A percentile compares a stretch with the other conserved stretches of the same genome.
These are phyloP conservation scores for Malurus splendens DNA, from an alignment of 2,797 vertebrate genomes.

Conservation along the genomic window DNA sequence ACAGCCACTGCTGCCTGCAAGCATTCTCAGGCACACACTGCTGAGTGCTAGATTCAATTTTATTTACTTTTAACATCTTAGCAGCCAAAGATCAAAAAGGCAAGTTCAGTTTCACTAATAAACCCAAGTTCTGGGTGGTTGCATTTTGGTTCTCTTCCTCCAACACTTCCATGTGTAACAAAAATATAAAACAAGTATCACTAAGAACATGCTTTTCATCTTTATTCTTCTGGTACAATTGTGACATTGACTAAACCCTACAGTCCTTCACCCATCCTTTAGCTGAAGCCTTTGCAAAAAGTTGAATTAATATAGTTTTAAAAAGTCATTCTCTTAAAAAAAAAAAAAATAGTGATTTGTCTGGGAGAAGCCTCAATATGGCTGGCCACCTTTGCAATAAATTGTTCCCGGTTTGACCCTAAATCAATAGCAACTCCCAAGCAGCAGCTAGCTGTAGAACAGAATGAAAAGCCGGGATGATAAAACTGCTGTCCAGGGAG, in stretches of 20 bases:
- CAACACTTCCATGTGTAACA: neutral
- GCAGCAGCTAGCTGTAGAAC: neutral
- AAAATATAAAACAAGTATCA: neutral
- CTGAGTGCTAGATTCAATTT: neutral
- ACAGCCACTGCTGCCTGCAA: neutral
- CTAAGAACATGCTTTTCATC: neutral
- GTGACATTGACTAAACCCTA: neutral
- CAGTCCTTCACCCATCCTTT: neutral
- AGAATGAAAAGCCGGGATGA: neutral
- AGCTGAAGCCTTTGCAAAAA: neutral
- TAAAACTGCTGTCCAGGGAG: neutral
- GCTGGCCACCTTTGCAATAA: neutral
- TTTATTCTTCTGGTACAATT: neutral
- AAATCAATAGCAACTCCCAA: neutral
- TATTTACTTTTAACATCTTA: neutral
- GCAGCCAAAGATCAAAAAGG: neutral
- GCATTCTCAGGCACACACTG: neutral
- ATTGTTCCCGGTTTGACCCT: neutral
- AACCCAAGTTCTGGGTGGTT: neutral
- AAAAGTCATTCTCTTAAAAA: neutral
- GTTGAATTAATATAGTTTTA: neutral
- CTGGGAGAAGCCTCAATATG: rapidly evolving
- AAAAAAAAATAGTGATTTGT: neutral
- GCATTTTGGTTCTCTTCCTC: neutral
- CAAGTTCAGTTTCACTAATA: neutral